Evolutionary conservation across 2,113 vertebrate species (phyloP).

Genomic region (Otocyon megalotis): DNA sequence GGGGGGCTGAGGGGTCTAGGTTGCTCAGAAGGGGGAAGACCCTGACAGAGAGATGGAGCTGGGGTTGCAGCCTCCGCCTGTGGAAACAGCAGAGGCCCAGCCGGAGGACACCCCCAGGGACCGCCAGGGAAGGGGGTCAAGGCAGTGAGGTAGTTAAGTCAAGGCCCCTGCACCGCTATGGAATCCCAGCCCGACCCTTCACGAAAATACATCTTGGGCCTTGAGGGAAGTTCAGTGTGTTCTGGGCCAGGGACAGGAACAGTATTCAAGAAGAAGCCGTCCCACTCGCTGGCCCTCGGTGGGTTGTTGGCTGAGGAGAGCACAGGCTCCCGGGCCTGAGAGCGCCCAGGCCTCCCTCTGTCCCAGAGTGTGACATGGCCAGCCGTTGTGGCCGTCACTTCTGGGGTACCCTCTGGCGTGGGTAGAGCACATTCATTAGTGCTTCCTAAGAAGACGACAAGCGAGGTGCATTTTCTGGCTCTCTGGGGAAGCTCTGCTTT

Average conservation of each 20-base stretch:
- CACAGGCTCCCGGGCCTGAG: rapidly evolving
- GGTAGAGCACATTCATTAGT: not conserved
- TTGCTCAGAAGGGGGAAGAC: not conserved
- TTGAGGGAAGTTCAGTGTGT: not conserved
- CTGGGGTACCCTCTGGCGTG: not conserved
- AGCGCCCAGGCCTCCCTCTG: not conserved
- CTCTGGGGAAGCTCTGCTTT: not conserved
- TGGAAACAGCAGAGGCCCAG: not conserved
- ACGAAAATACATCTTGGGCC: not conserved
- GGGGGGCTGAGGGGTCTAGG: not conserved
- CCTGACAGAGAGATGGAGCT: not conserved
- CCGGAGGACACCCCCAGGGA: too few relatives aligned
- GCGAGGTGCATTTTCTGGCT: not conserved
- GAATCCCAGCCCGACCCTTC: not conserved
- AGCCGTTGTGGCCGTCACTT: not conserved
- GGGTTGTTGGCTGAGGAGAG: not conserved
- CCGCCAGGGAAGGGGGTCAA: too few relatives aligned
- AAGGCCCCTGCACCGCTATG: not conserved
- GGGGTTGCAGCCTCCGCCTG: not conserved
- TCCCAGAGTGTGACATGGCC: not conserved
- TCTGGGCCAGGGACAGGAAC: not conserved
- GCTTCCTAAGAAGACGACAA: not conserved
- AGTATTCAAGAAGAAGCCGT: not conserved
- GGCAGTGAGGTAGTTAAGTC: rapidly evolving
- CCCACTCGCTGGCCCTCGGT: not conserved